Base-by-base conservation (phyloP, 1,140 invertebrate genomes). In the Eumaeus atala region DNA sequence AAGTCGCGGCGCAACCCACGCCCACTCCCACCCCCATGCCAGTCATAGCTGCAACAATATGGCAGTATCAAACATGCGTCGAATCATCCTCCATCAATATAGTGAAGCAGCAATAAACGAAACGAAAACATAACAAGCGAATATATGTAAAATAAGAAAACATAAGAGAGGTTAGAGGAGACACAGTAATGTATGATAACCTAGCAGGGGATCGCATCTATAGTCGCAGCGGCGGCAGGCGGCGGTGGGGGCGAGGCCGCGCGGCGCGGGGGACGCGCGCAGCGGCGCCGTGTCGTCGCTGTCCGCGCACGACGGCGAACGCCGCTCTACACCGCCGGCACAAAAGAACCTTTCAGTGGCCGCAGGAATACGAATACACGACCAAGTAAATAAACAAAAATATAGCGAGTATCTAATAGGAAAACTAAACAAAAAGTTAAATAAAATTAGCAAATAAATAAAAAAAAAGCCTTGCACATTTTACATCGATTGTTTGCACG, bases 21-120 rank as follows among this genome's bases (percentile, higher is more conserved):
- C 75, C 72, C 58, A 72, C 61, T n/a, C 74, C 77, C 61, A 74
- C 66, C 2, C 77, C 79, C 61, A 80, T 66, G 10, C 77, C 76
- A 3, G 78, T 82, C 81, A 84, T 84, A 6, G 81, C 81, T 84
- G 68, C 2, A 42, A 42, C 21, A 18, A 53, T 4, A 53, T n/a
- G 21, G 10, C 9, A 0, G 8, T 1, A 12, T 21, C 10, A 12
- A 11, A 11, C n/a, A 40, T 8, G 12, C 12, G 14, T 4, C 14
- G n/a, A 16, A 7, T 44, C 2, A 12, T 16, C 12, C 14, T 11
- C 14, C 42, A 47, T 28, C 14, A 40, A 21, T n/a, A 28, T 9
- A 51, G 18, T 53, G 28, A 17, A 55, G 35, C 9, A 56, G 38
- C n/a, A 56, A 37, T 35, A 11, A 28, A 49, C 9, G 12, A 54